phyloP scores from a whole-genome alignment of 1,140 invertebrate species.

The Drosophila lowei region DNA sequence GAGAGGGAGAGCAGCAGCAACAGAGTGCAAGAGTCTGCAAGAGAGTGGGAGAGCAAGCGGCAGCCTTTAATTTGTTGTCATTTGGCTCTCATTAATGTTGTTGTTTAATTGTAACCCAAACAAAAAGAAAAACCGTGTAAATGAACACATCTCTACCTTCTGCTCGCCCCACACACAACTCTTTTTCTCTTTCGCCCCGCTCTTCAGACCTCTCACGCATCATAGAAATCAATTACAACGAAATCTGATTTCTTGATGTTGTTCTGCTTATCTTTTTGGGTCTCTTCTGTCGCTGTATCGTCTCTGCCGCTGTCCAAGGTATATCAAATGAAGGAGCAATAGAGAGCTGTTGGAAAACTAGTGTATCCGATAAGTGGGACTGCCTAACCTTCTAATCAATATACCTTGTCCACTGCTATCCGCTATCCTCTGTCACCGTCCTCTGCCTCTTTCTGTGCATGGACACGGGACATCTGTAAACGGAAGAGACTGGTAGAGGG shows the following conservation, averaged over 20 bases:
- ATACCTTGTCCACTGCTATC: too few relatives aligned
- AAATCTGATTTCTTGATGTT: conserved; percentile 38
- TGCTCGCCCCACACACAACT: neutral
- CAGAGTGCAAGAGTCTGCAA: neutral
- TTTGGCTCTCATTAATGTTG: conserved; percentile 16
- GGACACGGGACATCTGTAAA: conserved; percentile 13
- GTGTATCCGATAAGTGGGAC: too few relatives aligned
- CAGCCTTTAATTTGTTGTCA: conserved; percentile 16
- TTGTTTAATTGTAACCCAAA: conserved; percentile 28
- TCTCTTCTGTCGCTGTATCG: conserved; percentile 4
- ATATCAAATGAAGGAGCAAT: too few relatives aligned
- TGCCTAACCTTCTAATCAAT: too few relatives aligned
- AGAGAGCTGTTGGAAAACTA: too few relatives aligned
- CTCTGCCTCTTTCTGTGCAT: neutral
- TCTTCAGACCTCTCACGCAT: conserved; percentile 4
- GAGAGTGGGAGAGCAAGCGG: neutral
- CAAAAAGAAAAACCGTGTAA: neutral
- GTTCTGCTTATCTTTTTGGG: conserved; percentile 38
- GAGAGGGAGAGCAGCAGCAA: neutral
- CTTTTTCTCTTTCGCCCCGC: too few relatives aligned
- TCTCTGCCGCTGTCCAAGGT: conserved; percentile 2
- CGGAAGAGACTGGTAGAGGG: neutral
- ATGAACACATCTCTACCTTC: neutral
- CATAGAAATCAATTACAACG: conserved; percentile 48
- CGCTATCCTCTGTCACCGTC: neutral